These are phyloP conservation scores for Pseudobourletiella spinata DNA, from an alignment of 1,140 invertebrate species.

Conservation along the genomic window DNA sequence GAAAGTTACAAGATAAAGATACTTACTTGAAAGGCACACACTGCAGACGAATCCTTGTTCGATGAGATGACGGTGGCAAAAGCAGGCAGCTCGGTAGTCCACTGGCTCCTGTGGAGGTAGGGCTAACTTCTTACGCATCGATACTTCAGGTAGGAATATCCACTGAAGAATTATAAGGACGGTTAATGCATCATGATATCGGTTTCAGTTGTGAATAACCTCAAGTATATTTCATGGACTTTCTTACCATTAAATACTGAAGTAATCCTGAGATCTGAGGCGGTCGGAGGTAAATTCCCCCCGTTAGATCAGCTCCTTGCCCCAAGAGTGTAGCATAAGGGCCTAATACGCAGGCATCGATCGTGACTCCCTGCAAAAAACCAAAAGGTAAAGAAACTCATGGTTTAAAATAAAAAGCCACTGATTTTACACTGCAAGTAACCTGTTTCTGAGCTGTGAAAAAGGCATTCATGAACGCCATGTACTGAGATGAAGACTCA, in stretches of 20 bases:
- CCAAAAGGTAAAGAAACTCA: constrained; percentile 29
- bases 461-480: constrained; percentile 98
- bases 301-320: constrained; percentile 93
- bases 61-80: constrained; percentile 92
- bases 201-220: no score
- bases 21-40: constrained; percentile 87
- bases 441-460: constrained; percentile 85
- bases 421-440: constrained; percentile 27
- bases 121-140: constrained; percentile 68
- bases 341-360: constrained; percentile 89
- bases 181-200: no score
- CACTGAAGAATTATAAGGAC: no score
- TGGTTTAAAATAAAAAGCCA: constrained; percentile 23
- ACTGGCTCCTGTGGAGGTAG: constrained; percentile 82
- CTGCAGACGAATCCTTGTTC: constrained; percentile 97
- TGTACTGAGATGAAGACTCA: constrained; percentile 87
- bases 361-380: constrained; percentile 60
- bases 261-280: constrained; percentile 72
- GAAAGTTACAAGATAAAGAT: background rate
- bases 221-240: no score
- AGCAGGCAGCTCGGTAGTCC: constrained; percentile 93
- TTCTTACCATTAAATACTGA: constrained; percentile 87
- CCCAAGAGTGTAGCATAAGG: constrained; percentile 82
- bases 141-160: constrained; percentile 82
- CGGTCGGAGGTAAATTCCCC: constrained; percentile 74